Percentiles rank a stretch among this genome's conserved stretches.
Conservation (phyloP, 2,888 invertebrate species). For the Nemapogon koenigi region DNA sequence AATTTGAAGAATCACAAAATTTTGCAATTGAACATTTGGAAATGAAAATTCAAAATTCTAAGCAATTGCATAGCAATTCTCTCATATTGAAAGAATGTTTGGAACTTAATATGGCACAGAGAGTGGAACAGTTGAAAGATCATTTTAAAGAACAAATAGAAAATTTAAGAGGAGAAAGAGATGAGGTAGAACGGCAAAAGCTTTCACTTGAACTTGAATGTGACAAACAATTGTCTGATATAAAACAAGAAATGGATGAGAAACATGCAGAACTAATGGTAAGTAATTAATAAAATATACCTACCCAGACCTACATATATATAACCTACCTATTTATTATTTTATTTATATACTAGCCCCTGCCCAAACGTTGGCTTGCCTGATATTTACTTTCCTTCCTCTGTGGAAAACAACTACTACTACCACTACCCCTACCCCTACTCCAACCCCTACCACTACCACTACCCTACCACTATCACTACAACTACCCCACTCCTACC, state of each 20-base stretch:
- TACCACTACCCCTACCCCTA: too few relatives aligned
- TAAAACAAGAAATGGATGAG: constrained; percentile 39
- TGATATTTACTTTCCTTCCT: too few relatives aligned
- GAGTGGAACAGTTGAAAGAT: constrained; percentile 45
- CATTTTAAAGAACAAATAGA: constrained; percentile 49
- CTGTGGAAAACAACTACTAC: too few relatives aligned
- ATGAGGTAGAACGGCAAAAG: constrained; percentile 54
- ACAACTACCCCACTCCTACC: too few relatives aligned
- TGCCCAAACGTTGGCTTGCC: too few relatives aligned
- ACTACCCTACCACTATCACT: too few relatives aligned
- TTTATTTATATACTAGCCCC: too few relatives aligned
- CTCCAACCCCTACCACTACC: too few relatives aligned
- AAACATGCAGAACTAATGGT: too few relatives aligned
- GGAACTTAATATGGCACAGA: constrained; percentile 45
- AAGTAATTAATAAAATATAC: too few relatives aligned
- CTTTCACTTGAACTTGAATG: constrained; percentile 44
- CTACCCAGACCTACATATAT: too few relatives aligned
- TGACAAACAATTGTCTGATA: constrained; percentile 32
- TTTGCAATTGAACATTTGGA: constrained; percentile 46
- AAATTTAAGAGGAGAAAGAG: constrained; percentile 49
- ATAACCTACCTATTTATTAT: too few relatives aligned
- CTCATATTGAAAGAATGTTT: constrained; percentile 44
- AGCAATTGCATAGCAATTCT: constrained; percentile 40
- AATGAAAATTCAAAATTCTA: constrained; percentile 45
- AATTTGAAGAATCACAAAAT: constrained; percentile 48